These are phyloP conservation scores for Brachionus rotundiformis DNA, from an alignment of 1,140 invertebrate genomes.

Conservation along the genomic window DNA sequence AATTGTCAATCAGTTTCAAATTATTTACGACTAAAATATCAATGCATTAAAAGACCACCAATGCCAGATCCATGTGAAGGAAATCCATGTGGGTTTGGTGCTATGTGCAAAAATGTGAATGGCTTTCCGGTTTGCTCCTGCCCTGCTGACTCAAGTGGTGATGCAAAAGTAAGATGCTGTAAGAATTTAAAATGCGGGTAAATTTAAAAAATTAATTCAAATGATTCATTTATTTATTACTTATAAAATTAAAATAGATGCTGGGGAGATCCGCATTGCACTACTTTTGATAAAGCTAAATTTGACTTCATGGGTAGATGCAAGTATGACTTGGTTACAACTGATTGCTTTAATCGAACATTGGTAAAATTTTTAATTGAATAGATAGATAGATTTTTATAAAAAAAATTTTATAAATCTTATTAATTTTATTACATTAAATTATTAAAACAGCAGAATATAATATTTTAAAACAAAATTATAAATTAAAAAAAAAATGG, in stretches of 20 bases:
- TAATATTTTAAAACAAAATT: no score
- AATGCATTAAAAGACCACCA: not conserved
- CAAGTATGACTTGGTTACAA: slow-evolving; percentile 46
- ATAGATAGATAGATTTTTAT: not conserved
- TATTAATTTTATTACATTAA: no score
- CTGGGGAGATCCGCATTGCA: slow-evolving; percentile 47
- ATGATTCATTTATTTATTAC: not conserved
- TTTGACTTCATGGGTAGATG: slow-evolving; percentile 41
- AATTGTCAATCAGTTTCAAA: not conserved
- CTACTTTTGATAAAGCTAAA: slow-evolving; percentile 31
- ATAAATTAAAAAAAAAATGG: no score
- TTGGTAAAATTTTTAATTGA: slow-evolving; percentile 7
- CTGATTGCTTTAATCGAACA: slow-evolving; percentile 30
- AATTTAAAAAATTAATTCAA: not conserved
- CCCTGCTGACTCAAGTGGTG: slow-evolving; percentile 17
- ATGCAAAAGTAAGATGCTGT: slow-evolving; percentile 1
- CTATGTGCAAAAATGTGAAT: slow-evolving; percentile 16
- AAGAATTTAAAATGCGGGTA: slow-evolving; percentile 5
- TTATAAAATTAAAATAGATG: slow-evolving; percentile 3
- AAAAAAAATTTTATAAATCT: no score
- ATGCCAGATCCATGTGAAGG: slow-evolving; percentile 2
- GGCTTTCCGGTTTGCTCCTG: slow-evolving; percentile 18
- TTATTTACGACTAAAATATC: not conserved
- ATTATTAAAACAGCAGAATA: no score
- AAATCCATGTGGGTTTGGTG: slow-evolving; percentile 14